Evolutionary conservation across 2,113 vertebrate genomes (phyloP).

Genomic region (Grammomys dolichurus): DNA sequence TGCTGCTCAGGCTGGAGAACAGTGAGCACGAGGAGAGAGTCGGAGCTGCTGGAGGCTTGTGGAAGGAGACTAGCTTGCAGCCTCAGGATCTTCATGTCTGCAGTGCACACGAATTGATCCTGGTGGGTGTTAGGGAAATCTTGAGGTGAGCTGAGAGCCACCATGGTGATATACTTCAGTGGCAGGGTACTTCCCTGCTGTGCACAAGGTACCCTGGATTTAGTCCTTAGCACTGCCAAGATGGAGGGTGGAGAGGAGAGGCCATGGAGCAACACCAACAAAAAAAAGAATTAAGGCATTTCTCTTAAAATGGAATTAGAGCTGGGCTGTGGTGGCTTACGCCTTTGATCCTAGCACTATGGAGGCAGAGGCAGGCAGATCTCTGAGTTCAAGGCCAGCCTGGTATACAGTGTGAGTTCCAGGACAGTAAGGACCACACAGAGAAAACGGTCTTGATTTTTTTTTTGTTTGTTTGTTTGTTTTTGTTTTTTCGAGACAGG

Average conservation of each 20-base stretch:
- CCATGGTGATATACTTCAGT: neutral
- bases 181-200: neutral
- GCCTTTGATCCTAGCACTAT: neutral
- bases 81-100: neutral
- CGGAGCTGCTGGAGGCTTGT: neutral
- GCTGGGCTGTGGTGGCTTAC: neutral
- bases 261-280: neutral
- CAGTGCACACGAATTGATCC: neutral
- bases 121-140: neutral
- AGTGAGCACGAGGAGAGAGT: neutral
- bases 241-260: neutral
- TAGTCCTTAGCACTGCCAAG: neutral
- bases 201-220: neutral
- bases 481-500: too few species aligned
- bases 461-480: too few species aligned
- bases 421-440: neutral
- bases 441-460: neutral
- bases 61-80: neutral
- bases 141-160: neutral
- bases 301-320: neutral
- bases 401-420: neutral
- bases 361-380: neutral
- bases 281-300: neutral
- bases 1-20: conserved; percentile 31
- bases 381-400: neutral